Conservation (phyloP, 1,140 invertebrate genomes). For the Meloidogyne exigua region DNA sequence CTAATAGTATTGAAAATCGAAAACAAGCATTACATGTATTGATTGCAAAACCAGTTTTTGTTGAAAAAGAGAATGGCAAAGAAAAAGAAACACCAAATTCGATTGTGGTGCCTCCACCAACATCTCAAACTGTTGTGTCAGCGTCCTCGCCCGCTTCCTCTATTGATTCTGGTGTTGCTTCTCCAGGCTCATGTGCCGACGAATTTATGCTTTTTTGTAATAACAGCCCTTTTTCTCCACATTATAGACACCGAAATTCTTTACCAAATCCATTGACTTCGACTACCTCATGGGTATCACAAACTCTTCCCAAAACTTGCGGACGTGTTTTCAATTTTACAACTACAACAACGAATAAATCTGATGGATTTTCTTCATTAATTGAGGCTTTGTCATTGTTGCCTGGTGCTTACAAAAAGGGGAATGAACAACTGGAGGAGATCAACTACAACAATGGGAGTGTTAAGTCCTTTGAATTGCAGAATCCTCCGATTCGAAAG, state of each 20-base stretch:
- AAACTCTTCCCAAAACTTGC: conserved; percentile 19
- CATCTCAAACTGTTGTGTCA: background rate
- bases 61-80: background rate
- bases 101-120: background rate
- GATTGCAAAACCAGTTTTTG: background rate
- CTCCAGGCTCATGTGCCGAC: conserved; percentile 19
- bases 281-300: background rate
- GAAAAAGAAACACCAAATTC: background rate
- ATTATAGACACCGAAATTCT: background rate
- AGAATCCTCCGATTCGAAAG: conserved; percentile 22
- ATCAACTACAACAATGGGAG: background rate
- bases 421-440: background rate
- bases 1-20: background rate
- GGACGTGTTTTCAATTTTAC: conserved; percentile 17
- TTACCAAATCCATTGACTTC: background rate
- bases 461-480: background rate
- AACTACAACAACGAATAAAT: background rate
- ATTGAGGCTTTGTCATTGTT: conserved; percentile 20
- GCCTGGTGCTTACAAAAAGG: background rate
- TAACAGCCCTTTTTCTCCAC: background rate
- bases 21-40: conserved; percentile 12
- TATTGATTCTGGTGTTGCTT: conserved; percentile 32
- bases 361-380: conserved; percentile 10
- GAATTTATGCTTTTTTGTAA: conserved; percentile 9
- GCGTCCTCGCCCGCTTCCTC: conserved; percentile 23